Evolutionary conservation across 2,113 vertebrate genomes (phyloP).

Genomic region (Mus spicilegus): DNA sequence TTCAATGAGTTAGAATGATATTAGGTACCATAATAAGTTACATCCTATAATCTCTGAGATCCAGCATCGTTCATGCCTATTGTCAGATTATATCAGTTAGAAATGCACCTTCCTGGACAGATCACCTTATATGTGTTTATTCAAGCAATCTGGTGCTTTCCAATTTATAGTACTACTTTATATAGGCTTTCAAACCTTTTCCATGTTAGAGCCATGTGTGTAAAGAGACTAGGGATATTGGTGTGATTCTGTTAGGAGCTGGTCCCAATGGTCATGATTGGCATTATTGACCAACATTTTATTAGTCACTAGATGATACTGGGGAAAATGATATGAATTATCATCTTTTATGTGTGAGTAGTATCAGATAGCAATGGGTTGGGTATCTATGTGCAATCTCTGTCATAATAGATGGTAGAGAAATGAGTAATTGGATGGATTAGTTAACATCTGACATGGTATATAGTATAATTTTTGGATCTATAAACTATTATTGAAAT

Average conservation of each 20-base stretch:
- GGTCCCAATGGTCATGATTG: background rate
- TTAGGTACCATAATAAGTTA: background rate
- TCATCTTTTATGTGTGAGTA: background rate
- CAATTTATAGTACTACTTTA: background rate
- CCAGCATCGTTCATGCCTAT: background rate
- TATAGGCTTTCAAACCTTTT: background rate
- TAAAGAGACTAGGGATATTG: background rate
- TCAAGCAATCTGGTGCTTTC: background rate
- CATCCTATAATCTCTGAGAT: background rate
- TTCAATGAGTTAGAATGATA: background rate
- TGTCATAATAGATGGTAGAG: background rate
- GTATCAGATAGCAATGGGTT: background rate
- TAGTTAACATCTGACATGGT: background rate
- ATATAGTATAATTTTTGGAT: background rate
- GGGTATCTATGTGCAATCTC: background rate
- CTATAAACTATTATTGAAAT: background rate
- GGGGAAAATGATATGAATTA: background rate
- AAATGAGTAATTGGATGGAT: background rate
- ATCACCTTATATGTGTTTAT: background rate
- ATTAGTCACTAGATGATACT: background rate
- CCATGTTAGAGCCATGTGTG: background rate
- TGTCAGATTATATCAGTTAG: background rate
- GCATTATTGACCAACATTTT: background rate
- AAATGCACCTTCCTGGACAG: background rate
- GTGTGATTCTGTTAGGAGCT: background rate